phyloP scores from a whole-genome alignment of 2,113 vertebrate genomes.

The Eulemur rufifrons region DNA sequence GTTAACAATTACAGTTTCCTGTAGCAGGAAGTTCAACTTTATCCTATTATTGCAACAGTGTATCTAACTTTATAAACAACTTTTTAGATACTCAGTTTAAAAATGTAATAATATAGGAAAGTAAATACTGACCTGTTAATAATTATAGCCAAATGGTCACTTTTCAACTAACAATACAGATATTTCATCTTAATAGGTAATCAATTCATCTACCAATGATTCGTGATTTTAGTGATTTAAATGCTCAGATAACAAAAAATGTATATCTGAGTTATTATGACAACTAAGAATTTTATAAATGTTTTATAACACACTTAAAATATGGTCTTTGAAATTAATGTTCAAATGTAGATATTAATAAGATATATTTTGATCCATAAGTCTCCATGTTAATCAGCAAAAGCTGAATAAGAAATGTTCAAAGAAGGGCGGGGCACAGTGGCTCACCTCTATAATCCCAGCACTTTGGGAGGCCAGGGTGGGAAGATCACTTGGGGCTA shows the following conservation, averaged over 20 bases:
- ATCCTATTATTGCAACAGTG: not conserved
- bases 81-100: not conserved
- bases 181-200: slow-evolving; percentile 22
- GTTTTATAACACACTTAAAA: not conserved
- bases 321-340: not conserved
- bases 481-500: too few species aligned
- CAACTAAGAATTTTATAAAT: not conserved
- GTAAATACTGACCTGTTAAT: not conserved
- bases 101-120: not conserved
- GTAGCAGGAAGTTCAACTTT: not conserved
- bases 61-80: not conserved
- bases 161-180: slow-evolving; percentile 28
- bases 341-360: not conserved
- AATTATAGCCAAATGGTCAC: not conserved
- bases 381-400: not conserved
- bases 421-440: not conserved
- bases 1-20: not conserved
- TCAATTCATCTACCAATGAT: not conserved
- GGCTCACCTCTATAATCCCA: too few species aligned
- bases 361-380: not conserved
- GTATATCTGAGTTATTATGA: not conserved
- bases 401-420: not conserved
- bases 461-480: too few species aligned
- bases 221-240: not conserved
- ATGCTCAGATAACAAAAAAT: not conserved